Base-by-base conservation (phyloP, 2,797 vertebrate species). In the Vipera ursinii region DNA sequence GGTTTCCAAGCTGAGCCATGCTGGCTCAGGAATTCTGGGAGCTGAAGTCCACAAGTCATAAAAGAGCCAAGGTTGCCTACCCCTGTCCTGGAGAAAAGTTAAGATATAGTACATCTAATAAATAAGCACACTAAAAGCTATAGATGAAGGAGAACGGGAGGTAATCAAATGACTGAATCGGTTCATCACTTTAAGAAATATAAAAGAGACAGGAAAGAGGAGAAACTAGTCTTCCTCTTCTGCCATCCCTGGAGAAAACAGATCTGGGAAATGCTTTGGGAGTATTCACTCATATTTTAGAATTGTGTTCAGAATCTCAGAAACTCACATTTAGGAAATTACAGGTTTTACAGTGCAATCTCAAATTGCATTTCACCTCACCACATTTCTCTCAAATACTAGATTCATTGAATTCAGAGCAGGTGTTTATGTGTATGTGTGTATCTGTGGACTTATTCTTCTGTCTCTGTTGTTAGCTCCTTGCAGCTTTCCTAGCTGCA, bases 401-500 rank as follows among this genome's bases (percentile, higher is more conserved):
- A 48, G 53, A 17, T 3, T 4, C 8, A 32, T 24, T 7, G 56
- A 60, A 4, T 85, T 60, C 38, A 60, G 15, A 38, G 4, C 57
- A 60, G 24, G 44, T 51, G 59, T 17, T 28, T 90, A 28, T n/a
- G 48, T 1, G 26, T 61, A 28, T 51, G 15, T n/a, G 3, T 51
- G 6, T 57, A 32, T 48, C 48, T 90, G 12, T 6, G 48, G n/a
- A n/a, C 94, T 96, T 89, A 8, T 94, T 97, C n/a, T 17, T 82
- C 14, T 55, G 26, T 20, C 15, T 53, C 93, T 96, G 90, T 93
- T 96, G 95, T 96, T 95, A 97, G 94, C 92, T 95, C 91, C 59
- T 53, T 90, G 93, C 93, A 96, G 94, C 94, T 96, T 96, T 97
- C 95, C 95, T 88, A 95, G 96, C 92, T 96, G 93, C 96, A 97